Conservation (phyloP, 2,113 vertebrate species). For the Sisor rabdophorus region DNA sequence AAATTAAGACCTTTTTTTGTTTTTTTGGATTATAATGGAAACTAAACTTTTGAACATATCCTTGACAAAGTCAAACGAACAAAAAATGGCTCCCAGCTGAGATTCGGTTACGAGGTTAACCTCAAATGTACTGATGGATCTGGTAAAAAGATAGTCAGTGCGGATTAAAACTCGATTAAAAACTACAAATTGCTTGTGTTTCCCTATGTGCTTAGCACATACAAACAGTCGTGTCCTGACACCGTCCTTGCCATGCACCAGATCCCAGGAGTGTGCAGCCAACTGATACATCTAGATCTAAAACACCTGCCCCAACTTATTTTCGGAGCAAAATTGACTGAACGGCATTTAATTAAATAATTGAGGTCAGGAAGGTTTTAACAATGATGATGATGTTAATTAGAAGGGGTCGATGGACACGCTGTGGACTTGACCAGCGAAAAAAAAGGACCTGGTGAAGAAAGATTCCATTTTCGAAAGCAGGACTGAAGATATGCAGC, state of each 20-base stretch:
- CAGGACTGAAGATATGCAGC: not conserved
- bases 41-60: conserved; percentile 35
- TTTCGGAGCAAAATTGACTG: conserved; percentile 19
- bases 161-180: conserved; percentile 47
- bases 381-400: conserved; percentile 37
- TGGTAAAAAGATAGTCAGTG: conserved; percentile 33
- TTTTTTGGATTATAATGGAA: not conserved
- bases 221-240: conserved; percentile 38
- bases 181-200: conserved; percentile 32
- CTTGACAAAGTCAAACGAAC: conserved; percentile 41
- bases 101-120: conserved; percentile 17
- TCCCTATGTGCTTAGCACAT: conserved; percentile 27
- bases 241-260: conserved; percentile 32
- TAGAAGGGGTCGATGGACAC: conserved; percentile 15
- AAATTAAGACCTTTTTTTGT: conserved; percentile 54
- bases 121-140: conserved; percentile 29
- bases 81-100: conserved; percentile 26
- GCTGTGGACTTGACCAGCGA: conserved; percentile 15
- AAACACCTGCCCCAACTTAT: conserved; percentile 39
- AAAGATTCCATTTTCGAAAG: not conserved
- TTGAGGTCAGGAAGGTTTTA: conserved; percentile 34
- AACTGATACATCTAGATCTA: conserved; percentile 30
- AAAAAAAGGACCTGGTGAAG: conserved; percentile 1
- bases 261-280: conserved; percentile 31
- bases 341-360: conserved; percentile 42